These are phyloP conservation scores for Drosophila kambysellisi DNA, from an alignment of 2,888 invertebrate genomes.

Conservation along the genomic window DNA sequence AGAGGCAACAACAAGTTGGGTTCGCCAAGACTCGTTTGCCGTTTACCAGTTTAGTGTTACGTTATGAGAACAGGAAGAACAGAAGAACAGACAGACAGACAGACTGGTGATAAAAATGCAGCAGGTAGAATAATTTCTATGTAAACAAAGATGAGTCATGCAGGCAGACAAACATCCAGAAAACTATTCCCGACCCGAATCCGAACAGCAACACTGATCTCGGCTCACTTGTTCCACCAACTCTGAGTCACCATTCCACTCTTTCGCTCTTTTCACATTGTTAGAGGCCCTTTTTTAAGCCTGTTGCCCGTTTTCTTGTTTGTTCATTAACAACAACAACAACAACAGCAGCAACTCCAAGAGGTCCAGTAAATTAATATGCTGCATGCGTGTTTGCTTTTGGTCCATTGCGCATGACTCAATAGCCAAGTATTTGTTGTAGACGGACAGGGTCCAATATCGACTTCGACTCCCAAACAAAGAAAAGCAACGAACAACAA, in stretches of 20 bases:
- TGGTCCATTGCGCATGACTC: constrained; percentile 78
- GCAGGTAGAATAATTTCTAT: constrained; percentile 77
- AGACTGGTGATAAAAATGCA: constrained; percentile 47
- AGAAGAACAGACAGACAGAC: background rate
- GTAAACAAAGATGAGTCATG: constrained; percentile 73
- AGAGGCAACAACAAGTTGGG: constrained; percentile 39
- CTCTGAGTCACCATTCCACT: constrained; percentile 9
- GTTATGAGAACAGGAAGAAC: constrained; percentile 34
- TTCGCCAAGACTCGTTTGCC: constrained; percentile 29
- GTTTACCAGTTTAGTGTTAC: constrained; percentile 38
- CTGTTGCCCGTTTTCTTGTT: constrained; percentile 57
- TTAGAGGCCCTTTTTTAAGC: constrained; percentile 34
- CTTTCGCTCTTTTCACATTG: constrained; percentile 18
- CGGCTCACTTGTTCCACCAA: constrained; percentile 14
- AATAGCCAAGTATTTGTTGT: constrained; percentile 53
- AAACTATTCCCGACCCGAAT: constrained; percentile 48
- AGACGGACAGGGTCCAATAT: constrained; percentile 57
- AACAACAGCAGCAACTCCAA: constrained; percentile 19
- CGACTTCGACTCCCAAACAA: constrained; percentile 30
- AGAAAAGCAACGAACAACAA: constrained; percentile 15
- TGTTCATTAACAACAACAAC: constrained; percentile 41
- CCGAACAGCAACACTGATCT: constrained; percentile 54
- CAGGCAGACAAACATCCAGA: constrained; percentile 14
- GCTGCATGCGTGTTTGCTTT: constrained; percentile 66
- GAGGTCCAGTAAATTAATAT: constrained; percentile 70